A percentile compares a stretch with the other conserved stretches of the same genome.
phyloP scores from a whole-genome alignment of 2,113 vertebrate species.

The Notiomystis cincta region DNA sequence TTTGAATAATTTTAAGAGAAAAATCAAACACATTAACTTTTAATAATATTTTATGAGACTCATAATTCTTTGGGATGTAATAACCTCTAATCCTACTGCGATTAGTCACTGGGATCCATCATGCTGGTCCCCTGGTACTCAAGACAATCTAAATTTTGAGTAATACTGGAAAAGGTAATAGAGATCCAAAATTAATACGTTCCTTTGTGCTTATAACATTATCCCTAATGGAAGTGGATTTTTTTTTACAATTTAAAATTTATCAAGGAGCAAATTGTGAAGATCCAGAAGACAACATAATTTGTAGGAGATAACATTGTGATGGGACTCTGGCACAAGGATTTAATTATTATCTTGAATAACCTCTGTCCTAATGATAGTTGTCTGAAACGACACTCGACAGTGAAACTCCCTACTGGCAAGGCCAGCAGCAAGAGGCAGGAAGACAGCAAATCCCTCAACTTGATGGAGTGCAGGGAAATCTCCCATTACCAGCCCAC shows the following conservation, averaged over 20 bases:
- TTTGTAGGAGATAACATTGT: neutral
- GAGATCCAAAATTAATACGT: constrained; percentile 28
- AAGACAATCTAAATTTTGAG: constrained; percentile 56
- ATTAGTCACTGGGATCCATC: constrained; percentile 62
- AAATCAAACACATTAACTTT: constrained; percentile 64
- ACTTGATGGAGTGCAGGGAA: constrained; percentile 7
- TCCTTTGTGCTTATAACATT: constrained; percentile 2
- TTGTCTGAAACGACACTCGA: constrained; percentile 3
- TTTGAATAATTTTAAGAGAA: constrained; percentile 57
- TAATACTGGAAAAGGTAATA: constrained; percentile 41
- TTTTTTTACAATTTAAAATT: neutral
- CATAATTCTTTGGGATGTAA: constrained; percentile 54
- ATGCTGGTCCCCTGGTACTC: constrained; percentile 17
- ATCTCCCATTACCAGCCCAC: neutral
- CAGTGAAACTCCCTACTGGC: neutral
- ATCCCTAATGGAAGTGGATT: neutral
- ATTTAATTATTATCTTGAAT: constrained; percentile 64
- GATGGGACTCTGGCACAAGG: neutral
- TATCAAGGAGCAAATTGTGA: neutral
- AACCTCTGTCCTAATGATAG: constrained; percentile 34
- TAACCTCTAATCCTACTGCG: constrained; percentile 28
- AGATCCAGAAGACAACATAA: constrained; percentile 8
- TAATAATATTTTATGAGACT: constrained; percentile 62
- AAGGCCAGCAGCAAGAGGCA: constrained; percentile 5
- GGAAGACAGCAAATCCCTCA: constrained; percentile 39